Percentiles rank a stretch among this genome's conserved stretches.
These are phyloP conservation scores for Eumaeus atala DNA, from an alignment of 1,140 invertebrate genomes.

Conservation along the genomic window DNA sequence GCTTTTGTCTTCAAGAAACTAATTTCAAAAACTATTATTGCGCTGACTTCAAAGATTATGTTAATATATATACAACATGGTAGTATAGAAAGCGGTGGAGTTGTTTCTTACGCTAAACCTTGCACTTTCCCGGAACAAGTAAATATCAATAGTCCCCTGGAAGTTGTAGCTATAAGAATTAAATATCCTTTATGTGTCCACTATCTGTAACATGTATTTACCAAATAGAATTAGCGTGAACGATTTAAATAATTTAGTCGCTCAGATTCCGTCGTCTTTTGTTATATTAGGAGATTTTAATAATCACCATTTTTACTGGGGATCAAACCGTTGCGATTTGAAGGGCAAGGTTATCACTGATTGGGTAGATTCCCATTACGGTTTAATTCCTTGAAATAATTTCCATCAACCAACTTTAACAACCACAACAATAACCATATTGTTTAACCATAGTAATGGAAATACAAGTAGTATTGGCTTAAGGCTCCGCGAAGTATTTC, in stretches of 20 bases:
- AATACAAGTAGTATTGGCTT: constrained; percentile 10
- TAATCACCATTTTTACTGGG: constrained; percentile 1
- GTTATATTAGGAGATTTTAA: constrained; percentile 4
- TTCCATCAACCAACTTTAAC: too few relatives aligned
- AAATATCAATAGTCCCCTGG: background rate
- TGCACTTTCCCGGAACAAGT: background rate
- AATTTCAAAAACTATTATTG: constrained; percentile 8
- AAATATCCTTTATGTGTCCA: background rate
- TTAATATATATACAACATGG: background rate
- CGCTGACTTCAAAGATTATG: constrained; percentile 4
- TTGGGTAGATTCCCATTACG: background rate
- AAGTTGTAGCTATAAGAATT: constrained; percentile 6
- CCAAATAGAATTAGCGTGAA: constrained; percentile 1
- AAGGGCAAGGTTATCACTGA: constrained; percentile 6
- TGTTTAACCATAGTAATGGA: constrained; percentile 9
- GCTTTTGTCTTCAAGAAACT: constrained; percentile 4
- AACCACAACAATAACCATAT: background rate
- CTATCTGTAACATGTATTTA: constrained; percentile 6
- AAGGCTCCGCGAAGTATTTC: constrained; percentile 9
- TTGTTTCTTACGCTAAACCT: constrained; percentile 1
- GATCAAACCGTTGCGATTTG: constrained; percentile 1
- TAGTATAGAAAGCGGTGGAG: constrained; percentile 6
- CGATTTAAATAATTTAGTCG: background rate
- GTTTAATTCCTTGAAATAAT: too few relatives aligned
- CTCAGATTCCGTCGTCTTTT: background rate